Evolutionary conservation across 2,888 invertebrate genomes (phyloP).

Genomic region (Alviniconcha strummeri): DNA sequence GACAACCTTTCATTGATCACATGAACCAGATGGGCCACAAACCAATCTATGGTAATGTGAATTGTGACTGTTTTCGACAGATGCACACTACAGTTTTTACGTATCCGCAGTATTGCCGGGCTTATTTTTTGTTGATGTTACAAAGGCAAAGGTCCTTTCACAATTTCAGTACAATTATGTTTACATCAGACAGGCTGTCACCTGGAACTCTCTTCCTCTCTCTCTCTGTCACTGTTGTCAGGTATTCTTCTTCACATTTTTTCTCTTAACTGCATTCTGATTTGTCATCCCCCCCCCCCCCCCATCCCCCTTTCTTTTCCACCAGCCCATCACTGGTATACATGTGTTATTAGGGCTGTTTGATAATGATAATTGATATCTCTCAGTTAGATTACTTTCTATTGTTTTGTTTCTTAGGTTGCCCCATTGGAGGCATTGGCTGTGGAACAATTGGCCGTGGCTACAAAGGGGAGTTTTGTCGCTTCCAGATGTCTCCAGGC

Average conservation of each 20-base stretch:
- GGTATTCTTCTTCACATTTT: no score
- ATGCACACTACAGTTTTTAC: background rate
- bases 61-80: background rate
- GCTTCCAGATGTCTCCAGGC: constrained; percentile 91
- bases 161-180: no score
- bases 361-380: background rate
- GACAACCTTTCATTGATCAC: constrained; percentile 86
- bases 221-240: no score
- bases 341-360: no score
- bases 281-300: no score
- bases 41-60: constrained; percentile 87
- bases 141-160: background rate
- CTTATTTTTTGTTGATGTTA: background rate
- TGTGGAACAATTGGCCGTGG: constrained; percentile 91
- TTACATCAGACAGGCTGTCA: no score
- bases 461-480: constrained; percentile 93
- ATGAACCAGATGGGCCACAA: constrained; percentile 82
- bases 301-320: no score
- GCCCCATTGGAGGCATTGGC: constrained; percentile 89
- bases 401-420: constrained; percentile 77
- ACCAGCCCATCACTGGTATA: no score
- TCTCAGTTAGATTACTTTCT: background rate
- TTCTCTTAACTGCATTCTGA: no score
- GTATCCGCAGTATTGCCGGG: no score
- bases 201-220: no score